Evolutionary conservation across 2,113 vertebrate species (phyloP), one percentile per base, ranked within the genome.

Genomic region (Meriones unguiculatus): DNA sequence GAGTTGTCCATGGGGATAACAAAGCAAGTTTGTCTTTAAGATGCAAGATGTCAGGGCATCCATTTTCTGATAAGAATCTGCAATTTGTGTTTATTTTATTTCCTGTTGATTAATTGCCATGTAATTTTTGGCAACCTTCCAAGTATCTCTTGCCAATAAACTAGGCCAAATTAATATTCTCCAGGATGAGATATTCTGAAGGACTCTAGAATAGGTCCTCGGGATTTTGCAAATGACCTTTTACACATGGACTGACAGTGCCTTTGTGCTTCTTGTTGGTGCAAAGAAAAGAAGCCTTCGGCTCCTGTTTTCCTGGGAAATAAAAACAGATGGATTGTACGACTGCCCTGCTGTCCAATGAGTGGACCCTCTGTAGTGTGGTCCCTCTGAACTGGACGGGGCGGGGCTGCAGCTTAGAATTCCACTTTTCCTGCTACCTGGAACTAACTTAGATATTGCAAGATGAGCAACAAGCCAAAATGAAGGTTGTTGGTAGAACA

Each of bases 151-250:
- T 98, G 98, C 97, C 98, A 98, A 97, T 95, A 87, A 92, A 98
- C 88, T 98, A 96, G 96, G 97, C 95, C 95, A 98, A 98, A 98
- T 98, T 98, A 98, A 98, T 99, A 98, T 98, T 97, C 95, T 98
- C 87, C 94, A 98, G 97, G 95, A 97, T 98, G 97, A 98, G 88
- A 95, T 97, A 87, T 97, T 98, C 97, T 97, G 84, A 96, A 97
- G 96, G 95, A 98, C 97, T 97, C 98, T 97, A 90, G 98, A 98
- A 97, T 97, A 97, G 98, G 97, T 97, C 97, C 98, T 97, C 75
- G 97, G 98, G 96, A 96, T 98, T 96, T 97, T 92, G 90, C 95
- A 98, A 97, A 98, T 97, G 95, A 98, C 97, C 92, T 98, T 97
- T 91, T 91, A 69, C 89, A 94, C 95, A 59, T 54, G 96, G 81